phyloP scores from a whole-genome alignment of 1,140 invertebrate species.

The Drosophila orosa region DNA sequence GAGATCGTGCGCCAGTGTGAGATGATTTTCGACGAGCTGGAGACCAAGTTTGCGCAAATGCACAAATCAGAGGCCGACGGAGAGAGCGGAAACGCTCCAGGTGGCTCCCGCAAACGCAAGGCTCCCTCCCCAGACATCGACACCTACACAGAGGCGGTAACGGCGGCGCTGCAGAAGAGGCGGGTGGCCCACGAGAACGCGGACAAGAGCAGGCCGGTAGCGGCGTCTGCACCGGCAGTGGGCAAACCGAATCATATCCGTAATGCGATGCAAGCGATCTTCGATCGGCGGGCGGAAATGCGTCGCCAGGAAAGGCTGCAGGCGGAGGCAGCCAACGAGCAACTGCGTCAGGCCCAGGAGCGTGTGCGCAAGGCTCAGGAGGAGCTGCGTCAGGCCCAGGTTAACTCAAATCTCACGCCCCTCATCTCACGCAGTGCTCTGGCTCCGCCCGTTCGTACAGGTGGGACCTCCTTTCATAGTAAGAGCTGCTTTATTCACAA shows the following conservation, averaged over 20 bases:
- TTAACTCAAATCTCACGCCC: conserved; percentile 65
- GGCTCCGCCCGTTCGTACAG: conserved; percentile 58
- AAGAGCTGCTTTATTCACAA: not conserved
- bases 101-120: conserved; percentile 61
- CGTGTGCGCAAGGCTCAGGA: conserved; percentile 70
- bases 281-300: conserved; percentile 67
- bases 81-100: conserved; percentile 2
- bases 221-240: not conserved
- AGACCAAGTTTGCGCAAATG: conserved; percentile 74
- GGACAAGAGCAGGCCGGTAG: conserved; percentile 48
- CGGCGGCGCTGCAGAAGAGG: conserved; percentile 77
- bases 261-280: conserved; percentile 80
- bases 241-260: conserved; percentile 75
- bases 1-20: conserved; percentile 89
- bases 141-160: conserved; percentile 55
- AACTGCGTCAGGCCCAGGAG: conserved; percentile 68
- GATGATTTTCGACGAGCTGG: conserved; percentile 88
- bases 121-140: conserved; percentile 68
- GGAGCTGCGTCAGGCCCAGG: conserved; percentile 55
- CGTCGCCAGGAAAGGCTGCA: conserved; percentile 65
- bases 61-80: conserved; percentile 49
- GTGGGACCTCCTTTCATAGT: conserved; percentile 11
- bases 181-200: conserved; percentile 85
- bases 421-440: conserved; percentile 67
- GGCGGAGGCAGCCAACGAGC: conserved; percentile 59